Evolutionary conservation across 2,888 invertebrate genomes (phyloP), one percentile per base, ranked within the genome.

Genomic region (Cylindroiulus punctatus): DNA sequence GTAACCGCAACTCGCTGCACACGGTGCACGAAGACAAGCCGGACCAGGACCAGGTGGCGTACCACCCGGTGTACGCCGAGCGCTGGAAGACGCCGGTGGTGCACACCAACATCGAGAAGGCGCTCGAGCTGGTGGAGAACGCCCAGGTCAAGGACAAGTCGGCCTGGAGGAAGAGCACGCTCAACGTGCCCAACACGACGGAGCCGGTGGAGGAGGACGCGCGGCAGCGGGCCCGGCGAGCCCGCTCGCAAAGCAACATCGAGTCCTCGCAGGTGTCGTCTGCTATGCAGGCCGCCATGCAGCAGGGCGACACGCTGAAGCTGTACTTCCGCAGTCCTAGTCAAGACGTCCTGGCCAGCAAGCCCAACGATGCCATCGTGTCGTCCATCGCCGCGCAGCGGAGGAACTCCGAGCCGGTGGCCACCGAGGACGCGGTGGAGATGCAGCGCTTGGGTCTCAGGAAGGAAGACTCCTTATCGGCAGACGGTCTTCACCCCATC

Each of bases 101-200:
- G 14, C 52, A 81, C 52, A 44, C 76, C 10, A 86, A 85, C 57
- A 47, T 87, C n/a, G 87, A 87, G 40, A 88, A 88, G 83, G 87
- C 85, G 12, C 22, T 88, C 30, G 88, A 88, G 81, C 40, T 84
- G 1, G 52, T 86, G 14, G 88, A 88, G 82, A 92, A 93, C 89
- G 90, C 90, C 84, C 90, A 91, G 10, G 93, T 93, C 87, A 95
- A 95, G 90, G 96, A 96, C 90, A 95, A 94, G 90, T 94, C 95
- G 76, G 93, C 94, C 12, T 95, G 95, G 93, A 93, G 95, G 90
- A 94, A 96, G 90, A 95, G 94, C 44, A 88, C 88, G 82, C 87
- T 89, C 10, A 89, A 94, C 90, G 93, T 93, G 22, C 92, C 93
- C 76, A 94, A 92, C 89, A 93, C 92, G 87, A 91, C 93, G 88